These are phyloP conservation scores for Festucalex cinctus DNA, from an alignment of 2,113 vertebrate genomes.

Conservation along the genomic window DNA sequence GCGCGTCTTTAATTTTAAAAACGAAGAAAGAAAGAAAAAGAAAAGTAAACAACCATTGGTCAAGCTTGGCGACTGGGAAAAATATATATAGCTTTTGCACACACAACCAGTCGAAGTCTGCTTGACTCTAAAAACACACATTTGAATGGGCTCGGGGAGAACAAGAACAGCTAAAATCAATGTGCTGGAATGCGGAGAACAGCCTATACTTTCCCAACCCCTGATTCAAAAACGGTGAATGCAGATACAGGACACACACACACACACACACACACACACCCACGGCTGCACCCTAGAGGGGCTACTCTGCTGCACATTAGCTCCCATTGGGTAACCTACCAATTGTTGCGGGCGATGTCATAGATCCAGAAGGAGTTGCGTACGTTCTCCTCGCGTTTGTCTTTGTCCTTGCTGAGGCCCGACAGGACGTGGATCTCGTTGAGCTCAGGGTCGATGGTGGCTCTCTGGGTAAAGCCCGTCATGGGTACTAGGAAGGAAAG, in stretches of 20 bases:
- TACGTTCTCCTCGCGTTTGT: conserved; percentile 96
- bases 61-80: too few species aligned
- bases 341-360: conserved; percentile 96
- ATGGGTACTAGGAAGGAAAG: conserved; percentile 81
- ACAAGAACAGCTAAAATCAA: conserved; percentile 27
- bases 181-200: conserved; percentile 31
- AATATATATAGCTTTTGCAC: too few species aligned
- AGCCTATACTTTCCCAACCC: conserved; percentile 25
- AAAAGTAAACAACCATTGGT: too few species aligned
- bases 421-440: conserved; percentile 98
- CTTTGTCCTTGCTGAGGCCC: conserved; percentile 98
- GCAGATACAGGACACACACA: background rate
- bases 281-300: conserved; percentile 28
- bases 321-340: conserved; percentile 67
- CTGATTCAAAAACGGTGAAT: conserved; percentile 15
- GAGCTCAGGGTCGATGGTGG: conserved; percentile 96
- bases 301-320: background rate
- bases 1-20: too few species aligned
- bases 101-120: too few species aligned
- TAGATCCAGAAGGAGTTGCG: conserved; percentile 99
- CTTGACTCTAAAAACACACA: too few species aligned
- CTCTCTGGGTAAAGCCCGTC: conserved; percentile 98
- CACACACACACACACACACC: background rate
- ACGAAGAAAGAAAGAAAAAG: too few species aligned
- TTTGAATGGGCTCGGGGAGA: conserved; percentile 19